Evolutionary conservation across 37 sponge, comb jelly and placozoan species (phyloP).

Genomic region (Axinella damicornis): DNA sequence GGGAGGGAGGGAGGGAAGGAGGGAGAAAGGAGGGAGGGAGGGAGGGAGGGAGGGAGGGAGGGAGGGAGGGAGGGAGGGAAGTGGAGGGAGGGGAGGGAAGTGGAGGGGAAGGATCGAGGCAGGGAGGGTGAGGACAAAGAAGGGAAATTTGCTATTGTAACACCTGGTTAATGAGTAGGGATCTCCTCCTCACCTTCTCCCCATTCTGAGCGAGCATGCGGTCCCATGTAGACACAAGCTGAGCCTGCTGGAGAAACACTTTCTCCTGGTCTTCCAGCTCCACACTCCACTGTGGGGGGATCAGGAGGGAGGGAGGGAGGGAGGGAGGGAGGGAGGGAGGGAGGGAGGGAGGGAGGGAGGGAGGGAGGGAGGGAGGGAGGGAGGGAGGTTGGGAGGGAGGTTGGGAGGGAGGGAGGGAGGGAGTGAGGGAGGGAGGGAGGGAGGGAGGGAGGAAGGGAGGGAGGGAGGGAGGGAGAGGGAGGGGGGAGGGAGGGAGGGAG

Average conservation of each 20-base stretch:
- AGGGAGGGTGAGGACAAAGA: neutral
- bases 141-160: too few relatives aligned
- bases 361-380: neutral
- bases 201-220: conserved; percentile 80
- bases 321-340: too few relatives aligned
- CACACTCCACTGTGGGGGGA: conserved; percentile 80
- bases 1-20: too few relatives aligned
- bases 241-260: conserved; percentile 92
- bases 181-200: conserved; percentile 61
- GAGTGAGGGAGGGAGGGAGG: neutral
- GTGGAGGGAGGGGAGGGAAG: too few relatives aligned
- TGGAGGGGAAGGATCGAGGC: neutral
- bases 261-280: conserved; percentile 95
- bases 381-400: neutral
- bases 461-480: neutral
- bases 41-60: too few relatives aligned
- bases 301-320: neutral
- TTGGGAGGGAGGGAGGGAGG: neutral
- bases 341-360: too few relatives aligned
- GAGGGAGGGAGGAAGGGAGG: neutral
- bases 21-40: too few relatives aligned
- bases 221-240: conserved; percentile 91
- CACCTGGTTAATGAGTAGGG: too few relatives aligned
- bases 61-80: too few relatives aligned
- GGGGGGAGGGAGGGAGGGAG: neutral